phyloP scores from a whole-genome alignment of 1,140 invertebrate species.

The Eufriesea mexicana region DNA sequence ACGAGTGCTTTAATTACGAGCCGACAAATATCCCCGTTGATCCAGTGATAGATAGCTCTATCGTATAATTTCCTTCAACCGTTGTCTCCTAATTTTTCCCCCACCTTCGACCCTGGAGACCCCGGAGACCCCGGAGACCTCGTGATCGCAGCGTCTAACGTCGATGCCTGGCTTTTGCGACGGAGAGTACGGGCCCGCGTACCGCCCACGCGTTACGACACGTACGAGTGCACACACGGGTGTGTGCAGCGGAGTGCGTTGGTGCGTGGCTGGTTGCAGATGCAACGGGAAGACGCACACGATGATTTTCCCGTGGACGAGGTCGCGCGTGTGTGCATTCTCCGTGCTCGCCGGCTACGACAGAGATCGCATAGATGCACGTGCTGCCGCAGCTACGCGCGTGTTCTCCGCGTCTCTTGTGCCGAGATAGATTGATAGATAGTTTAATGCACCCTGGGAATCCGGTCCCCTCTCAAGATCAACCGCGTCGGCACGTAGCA shows the following conservation, averaged over 20 bases:
- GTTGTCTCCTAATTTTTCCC: no score
- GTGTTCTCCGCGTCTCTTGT: constrained; percentile 48
- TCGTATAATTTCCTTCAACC: no score
- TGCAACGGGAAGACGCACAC: constrained; percentile 2
- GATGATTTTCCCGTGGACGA: constrained; percentile 4
- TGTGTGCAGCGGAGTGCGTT: neutral
- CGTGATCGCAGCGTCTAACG: neutral
- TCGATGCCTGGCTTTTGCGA: constrained; percentile 20
- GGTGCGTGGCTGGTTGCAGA: neutral
- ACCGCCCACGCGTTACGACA: constrained; percentile 24
- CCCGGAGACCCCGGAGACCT: no score
- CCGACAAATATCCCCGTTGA: no score
- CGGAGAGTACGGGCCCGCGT: constrained; percentile 8
- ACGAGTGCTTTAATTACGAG: neutral
- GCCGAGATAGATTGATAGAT: constrained; percentile 69
- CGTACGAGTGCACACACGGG: constrained; percentile 9
- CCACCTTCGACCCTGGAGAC: no score
- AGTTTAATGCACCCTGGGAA: constrained; percentile 69
- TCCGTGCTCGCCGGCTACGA: neutral
- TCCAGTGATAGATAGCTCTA: no score
- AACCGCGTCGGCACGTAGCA: constrained; percentile 29
- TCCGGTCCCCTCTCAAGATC: constrained; percentile 45
- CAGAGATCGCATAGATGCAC: constrained; percentile 52
- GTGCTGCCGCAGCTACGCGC: constrained; percentile 28
- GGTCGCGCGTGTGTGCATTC: constrained; percentile 18